A percentile compares a stretch with the other conserved stretches of the same genome.
Evolutionary conservation across 2,797 vertebrate genomes (phyloP).

Genomic region (Darevskia nairensis): DNA sequence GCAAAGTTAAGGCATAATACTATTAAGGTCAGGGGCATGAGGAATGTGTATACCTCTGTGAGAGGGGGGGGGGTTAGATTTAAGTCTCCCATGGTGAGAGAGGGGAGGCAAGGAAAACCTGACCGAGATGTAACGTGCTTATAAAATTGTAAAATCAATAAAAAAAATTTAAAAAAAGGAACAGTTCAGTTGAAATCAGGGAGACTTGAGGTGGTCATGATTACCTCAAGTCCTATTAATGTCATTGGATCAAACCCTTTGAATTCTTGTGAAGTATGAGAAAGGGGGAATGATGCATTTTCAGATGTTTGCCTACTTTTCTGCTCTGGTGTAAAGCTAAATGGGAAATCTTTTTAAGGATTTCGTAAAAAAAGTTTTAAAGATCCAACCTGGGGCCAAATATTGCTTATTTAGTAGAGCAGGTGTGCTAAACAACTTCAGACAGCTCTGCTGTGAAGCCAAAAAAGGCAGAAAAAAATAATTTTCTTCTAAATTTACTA

Average conservation of each 20-base stretch:
- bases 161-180: no score
- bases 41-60: no score
- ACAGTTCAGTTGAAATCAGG: background rate
- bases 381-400: conserved; percentile 28
- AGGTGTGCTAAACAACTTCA: conserved; percentile 42
- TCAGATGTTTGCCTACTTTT: conserved; percentile 23
- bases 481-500: conserved; percentile 48
- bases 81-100: no score
- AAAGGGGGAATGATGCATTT: conserved; percentile 13
- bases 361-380: conserved; percentile 35
- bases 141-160: no score
- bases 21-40: no score
- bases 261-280: conserved; percentile 55
- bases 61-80: no score
- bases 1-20: no score
- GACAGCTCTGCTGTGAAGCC: conserved; percentile 37
- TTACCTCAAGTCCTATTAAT: background rate
- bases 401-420: conserved; percentile 14
- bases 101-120: no score
- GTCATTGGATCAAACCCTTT: background rate
- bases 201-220: background rate
- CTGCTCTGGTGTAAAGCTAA: conserved; percentile 48
- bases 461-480: conserved; percentile 35
- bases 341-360: conserved; percentile 38
- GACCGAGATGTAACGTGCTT: no score